A percentile compares a stretch with the other conserved stretches of the same genome.
phyloP scores from a whole-genome alignment of 2,113 vertebrate genomes.

The Rhabdornis inornatus region DNA sequence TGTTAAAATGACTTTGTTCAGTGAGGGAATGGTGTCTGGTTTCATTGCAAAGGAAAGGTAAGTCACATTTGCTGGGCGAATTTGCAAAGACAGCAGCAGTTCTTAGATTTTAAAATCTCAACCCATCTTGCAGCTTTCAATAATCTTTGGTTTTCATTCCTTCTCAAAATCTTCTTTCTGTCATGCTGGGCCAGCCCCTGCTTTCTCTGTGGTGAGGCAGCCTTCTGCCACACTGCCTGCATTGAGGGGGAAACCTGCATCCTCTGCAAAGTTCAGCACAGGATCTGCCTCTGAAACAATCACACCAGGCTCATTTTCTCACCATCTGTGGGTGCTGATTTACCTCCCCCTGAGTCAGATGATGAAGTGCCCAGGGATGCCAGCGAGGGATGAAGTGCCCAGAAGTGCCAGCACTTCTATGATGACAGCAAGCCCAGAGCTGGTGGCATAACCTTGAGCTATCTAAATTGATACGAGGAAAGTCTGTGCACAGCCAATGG shows the following conservation, averaged over 20 bases:
- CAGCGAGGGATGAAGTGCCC: background rate
- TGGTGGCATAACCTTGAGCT: background rate
- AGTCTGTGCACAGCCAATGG: fast-evolving
- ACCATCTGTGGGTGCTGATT: background rate
- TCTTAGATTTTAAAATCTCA: background rate
- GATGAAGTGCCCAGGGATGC: background rate
- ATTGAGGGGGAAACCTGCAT: background rate
- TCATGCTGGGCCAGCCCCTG: background rate
- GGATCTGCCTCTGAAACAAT: background rate
- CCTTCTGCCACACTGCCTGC: background rate
- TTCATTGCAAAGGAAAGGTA: background rate
- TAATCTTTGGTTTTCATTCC: background rate
- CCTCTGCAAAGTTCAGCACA: background rate
- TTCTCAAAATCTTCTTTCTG: background rate
- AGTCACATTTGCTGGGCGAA: background rate
- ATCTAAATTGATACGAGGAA: background rate
- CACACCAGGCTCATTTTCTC: background rate
- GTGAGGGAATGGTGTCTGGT: background rate
- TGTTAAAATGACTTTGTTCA: background rate
- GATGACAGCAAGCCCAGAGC: fast-evolving
- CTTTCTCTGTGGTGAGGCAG: background rate
- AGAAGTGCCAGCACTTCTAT: background rate
- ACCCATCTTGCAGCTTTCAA: background rate
- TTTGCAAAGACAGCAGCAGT: background rate
- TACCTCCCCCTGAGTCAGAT: background rate